These are phyloP conservation scores for Nesogale talazaci DNA, from an alignment of 2,113 vertebrate species.

Conservation along the genomic window DNA sequence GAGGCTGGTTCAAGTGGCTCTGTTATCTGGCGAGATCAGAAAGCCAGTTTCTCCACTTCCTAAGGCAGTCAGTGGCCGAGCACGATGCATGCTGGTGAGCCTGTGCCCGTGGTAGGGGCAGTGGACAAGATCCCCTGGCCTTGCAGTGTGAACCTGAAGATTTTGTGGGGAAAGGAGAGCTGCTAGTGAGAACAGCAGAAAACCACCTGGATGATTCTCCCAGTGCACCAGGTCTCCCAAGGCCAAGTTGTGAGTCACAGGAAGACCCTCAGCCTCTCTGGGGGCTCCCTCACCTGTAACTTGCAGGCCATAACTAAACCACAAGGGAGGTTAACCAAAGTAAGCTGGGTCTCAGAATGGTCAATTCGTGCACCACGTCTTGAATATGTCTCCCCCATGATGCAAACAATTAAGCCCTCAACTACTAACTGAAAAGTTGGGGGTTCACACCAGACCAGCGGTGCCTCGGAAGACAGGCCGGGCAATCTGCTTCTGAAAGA, in stretches of 20 bases:
- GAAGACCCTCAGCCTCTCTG: neutral
- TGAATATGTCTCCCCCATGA: neutral
- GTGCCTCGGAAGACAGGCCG: neutral
- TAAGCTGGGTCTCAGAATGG: neutral
- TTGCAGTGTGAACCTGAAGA: neutral
- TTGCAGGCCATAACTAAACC: neutral
- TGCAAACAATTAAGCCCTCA: neutral
- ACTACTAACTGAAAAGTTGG: neutral
- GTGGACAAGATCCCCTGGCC: neutral
- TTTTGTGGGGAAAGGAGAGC: neutral
- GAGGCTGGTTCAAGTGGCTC: neutral
- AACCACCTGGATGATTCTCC: neutral
- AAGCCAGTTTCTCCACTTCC: conserved; percentile 19
- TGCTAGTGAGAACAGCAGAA: neutral
- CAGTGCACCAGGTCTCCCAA: neutral
- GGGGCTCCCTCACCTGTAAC: neutral
- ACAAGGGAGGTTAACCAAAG: neutral
- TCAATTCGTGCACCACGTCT: neutral
- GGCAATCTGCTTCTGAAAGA: neutral
- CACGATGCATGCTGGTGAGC: neutral
- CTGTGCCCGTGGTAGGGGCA: neutral
- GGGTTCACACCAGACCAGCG: neutral
- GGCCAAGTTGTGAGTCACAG: neutral
- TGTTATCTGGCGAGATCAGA: neutral
- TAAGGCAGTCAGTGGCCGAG: neutral